phyloP scores from a whole-genome alignment of 1,140 invertebrate genomes.

The Drosophila triauraria region DNA sequence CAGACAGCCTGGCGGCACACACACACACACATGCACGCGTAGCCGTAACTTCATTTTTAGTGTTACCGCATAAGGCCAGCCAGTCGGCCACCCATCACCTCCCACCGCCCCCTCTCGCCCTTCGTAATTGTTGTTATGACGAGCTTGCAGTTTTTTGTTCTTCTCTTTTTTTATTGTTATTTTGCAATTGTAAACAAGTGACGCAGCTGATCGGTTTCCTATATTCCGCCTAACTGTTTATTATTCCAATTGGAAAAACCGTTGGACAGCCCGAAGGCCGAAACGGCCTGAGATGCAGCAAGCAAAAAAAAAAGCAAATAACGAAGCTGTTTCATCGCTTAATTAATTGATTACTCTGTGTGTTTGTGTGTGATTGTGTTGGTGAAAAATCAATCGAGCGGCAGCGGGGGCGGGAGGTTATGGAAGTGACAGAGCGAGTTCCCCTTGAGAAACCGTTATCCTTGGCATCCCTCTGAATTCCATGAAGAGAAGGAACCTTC shows the following conservation, averaged over 20 bases:
- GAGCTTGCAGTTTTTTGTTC: slow-evolving; percentile 35
- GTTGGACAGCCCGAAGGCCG: slow-evolving; percentile 11
- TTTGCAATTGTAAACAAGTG: slow-evolving; percentile 69
- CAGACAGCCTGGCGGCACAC: slow-evolving; percentile 71
- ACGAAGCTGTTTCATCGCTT: slow-evolving; percentile 4
- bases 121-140: slow-evolving; percentile 57
- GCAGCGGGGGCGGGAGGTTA: not conserved
- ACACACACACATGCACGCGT: slow-evolving; percentile 10
- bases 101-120: slow-evolving; percentile 18
- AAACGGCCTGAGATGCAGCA: slow-evolving; percentile 8
- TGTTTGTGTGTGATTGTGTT: slow-evolving; percentile 13
- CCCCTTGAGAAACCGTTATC: slow-evolving; percentile 9
- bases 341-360: slow-evolving; percentile 34
- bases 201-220: slow-evolving; percentile 28
- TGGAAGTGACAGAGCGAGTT: not conserved
- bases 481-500: slow-evolving; percentile 11
- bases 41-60: slow-evolving; percentile 59
- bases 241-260: slow-evolving; percentile 13
- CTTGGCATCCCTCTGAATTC: slow-evolving; percentile 14
- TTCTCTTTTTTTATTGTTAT: slow-evolving; percentile 46
- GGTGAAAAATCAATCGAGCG: slow-evolving; percentile 33
- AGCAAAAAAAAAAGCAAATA: slow-evolving; percentile 3
- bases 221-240: slow-evolving; percentile 20
- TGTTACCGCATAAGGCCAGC: slow-evolving; percentile 68
- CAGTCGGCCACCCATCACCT: slow-evolving; percentile 7